Evolutionary conservation across 2,797 vertebrate species (phyloP).

Genomic region (Pipistrellus pygmaeus): DNA sequence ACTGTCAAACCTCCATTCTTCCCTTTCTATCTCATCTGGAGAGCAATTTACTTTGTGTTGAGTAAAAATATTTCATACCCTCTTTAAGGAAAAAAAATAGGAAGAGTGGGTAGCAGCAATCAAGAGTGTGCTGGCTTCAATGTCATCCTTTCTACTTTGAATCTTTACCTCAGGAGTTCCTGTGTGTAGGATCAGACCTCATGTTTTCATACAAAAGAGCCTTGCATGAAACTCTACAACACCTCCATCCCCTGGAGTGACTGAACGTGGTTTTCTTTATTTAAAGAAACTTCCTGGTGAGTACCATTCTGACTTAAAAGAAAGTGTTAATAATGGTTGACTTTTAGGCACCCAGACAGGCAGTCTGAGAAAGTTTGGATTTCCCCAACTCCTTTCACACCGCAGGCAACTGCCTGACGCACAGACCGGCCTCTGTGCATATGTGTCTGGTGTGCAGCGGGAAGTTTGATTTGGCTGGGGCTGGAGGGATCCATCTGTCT

Average conservation of each 20-base stretch:
- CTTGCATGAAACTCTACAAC: background rate
- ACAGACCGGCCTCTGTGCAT: background rate
- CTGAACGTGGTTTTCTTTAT: background rate
- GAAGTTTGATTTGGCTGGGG: constrained; percentile 53
- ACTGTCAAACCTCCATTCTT: background rate
- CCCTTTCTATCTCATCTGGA: background rate
- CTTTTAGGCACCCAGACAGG: background rate
- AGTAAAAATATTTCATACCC: background rate
- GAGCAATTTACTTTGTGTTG: background rate
- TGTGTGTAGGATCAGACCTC: background rate
- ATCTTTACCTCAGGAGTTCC: background rate
- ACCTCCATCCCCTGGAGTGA: background rate
- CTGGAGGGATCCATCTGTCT: constrained; percentile 50
- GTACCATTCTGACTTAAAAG: background rate
- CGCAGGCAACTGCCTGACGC: background rate
- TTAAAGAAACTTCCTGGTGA: background rate
- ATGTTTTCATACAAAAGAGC: background rate
- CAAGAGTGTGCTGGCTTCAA: background rate
- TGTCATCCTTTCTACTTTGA: background rate
- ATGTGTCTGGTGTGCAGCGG: background rate
- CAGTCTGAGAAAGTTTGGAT: background rate
- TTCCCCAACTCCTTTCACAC: background rate
- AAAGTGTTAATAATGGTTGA: background rate
- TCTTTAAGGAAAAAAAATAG: background rate
- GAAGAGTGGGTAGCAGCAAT: background rate